These are phyloP conservation scores for Stomatorhinus ivindoensis DNA, from an alignment of 2,113 vertebrate genomes.

Conservation along the genomic window DNA sequence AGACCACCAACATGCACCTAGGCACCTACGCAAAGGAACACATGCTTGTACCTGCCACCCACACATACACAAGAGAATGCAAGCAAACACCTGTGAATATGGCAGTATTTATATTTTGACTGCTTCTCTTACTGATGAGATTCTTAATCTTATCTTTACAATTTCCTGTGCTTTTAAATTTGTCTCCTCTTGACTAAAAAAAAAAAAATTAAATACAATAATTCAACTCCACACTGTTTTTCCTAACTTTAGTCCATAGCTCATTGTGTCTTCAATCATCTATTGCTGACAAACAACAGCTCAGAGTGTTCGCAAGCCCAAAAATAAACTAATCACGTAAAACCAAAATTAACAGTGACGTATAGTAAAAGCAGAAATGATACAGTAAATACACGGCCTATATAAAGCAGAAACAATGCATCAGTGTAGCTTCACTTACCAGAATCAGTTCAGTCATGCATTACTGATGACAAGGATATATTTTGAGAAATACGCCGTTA, in stretches of 20 bases:
- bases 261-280: background rate
- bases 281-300: background rate
- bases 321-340: too few species aligned
- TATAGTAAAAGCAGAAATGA: too few species aligned
- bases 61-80: background rate
- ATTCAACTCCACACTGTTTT: background rate
- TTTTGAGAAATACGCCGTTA: too few species aligned
- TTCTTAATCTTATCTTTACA: background rate
- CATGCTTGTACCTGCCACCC: background rate
- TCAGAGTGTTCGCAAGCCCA: too few species aligned
- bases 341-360: too few species aligned
- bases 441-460: too few species aligned
- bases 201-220: background rate
- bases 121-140: background rate
- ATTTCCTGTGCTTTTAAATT: background rate
- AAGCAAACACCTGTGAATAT: background rate
- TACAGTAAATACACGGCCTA: too few species aligned
- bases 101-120: background rate
- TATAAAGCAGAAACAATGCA: too few species aligned
- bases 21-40: background rate
- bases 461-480: too few species aligned
- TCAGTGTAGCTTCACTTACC: too few species aligned
- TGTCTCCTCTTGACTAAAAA: background rate
- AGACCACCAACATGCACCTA: background rate
- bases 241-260: background rate